A percentile compares a stretch with the other conserved stretches of the same genome.
Evolutionary conservation across 2,797 vertebrate genomes (phyloP).

Genomic region (Phoeniculus purpureus): DNA sequence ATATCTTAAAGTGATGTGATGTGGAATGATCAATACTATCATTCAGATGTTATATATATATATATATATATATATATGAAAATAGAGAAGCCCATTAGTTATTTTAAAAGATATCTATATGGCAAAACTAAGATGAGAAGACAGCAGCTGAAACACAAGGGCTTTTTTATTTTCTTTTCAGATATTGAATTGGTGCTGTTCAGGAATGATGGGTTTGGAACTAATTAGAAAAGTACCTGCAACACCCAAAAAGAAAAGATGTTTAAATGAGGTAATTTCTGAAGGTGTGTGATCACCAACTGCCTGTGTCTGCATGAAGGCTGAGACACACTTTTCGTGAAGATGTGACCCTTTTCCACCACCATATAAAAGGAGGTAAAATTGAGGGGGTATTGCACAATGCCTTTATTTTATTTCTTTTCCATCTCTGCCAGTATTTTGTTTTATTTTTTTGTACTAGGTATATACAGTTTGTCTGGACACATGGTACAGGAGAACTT

Average conservation of each 20-base stretch:
- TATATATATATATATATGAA: no score
- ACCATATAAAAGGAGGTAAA: background rate
- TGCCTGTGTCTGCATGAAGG: background rate
- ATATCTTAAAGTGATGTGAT: background rate
- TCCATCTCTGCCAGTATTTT: background rate
- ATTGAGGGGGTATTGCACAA: accelerated
- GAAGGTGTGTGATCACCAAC: background rate
- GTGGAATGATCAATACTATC: background rate
- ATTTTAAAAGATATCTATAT: background rate
- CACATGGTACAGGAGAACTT: background rate
- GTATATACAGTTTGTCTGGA: background rate
- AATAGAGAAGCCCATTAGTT: background rate
- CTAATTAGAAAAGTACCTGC: background rate
- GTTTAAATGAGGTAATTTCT: background rate
- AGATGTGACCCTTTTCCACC: accelerated
- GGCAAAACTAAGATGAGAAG: background rate
- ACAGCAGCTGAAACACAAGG: background rate
- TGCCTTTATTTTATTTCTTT: accelerated
- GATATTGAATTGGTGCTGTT: background rate
- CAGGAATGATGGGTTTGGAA: background rate
- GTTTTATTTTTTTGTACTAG: background rate
- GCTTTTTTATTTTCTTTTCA: background rate
- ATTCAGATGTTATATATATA: background rate
- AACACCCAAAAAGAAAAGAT: background rate
- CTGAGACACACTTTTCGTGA: background rate